phyloP scores from a whole-genome alignment of 2,797 vertebrate genomes.

The Alcedo quadribrachys region DNA sequence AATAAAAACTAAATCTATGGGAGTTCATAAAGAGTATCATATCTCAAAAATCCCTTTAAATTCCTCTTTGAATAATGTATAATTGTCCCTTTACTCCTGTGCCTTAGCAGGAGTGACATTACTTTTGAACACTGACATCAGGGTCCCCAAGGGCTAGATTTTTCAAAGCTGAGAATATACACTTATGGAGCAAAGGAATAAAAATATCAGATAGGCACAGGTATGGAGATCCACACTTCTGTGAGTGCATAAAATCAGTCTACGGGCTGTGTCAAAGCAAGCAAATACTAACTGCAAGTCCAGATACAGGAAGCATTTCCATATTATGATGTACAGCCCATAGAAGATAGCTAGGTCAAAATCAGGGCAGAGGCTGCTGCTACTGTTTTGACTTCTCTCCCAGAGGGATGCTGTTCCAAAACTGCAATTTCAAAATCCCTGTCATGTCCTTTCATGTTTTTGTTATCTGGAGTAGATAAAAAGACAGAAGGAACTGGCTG shows the following conservation, averaged over 20 bases:
- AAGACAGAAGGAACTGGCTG: background rate
- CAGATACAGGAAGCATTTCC: background rate
- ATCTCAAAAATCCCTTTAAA: conserved; percentile 5
- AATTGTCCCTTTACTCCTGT: background rate
- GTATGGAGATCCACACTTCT: background rate
- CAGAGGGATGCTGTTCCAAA: background rate
- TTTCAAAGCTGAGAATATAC: conserved; percentile 10
- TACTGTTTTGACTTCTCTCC: background rate
- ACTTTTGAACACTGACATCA: background rate
- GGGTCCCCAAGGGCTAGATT: background rate
- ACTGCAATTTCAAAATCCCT: background rate
- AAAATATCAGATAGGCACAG: background rate
- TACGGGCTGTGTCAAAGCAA: background rate
- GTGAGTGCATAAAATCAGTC: background rate
- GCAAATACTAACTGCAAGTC: background rate
- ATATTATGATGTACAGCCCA: background rate
- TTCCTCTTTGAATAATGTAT: background rate
- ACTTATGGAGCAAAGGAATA: background rate
- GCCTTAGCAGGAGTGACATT: background rate
- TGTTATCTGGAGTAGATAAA: background rate
- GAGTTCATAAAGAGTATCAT: background rate
- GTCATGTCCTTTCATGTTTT: background rate
- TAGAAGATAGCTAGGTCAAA: background rate
- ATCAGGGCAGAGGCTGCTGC: background rate
- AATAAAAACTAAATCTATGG: background rate